phyloP scores from a whole-genome alignment of 2,888 invertebrate genomes.

The Dimorphilus gyrociliatus region DNA sequence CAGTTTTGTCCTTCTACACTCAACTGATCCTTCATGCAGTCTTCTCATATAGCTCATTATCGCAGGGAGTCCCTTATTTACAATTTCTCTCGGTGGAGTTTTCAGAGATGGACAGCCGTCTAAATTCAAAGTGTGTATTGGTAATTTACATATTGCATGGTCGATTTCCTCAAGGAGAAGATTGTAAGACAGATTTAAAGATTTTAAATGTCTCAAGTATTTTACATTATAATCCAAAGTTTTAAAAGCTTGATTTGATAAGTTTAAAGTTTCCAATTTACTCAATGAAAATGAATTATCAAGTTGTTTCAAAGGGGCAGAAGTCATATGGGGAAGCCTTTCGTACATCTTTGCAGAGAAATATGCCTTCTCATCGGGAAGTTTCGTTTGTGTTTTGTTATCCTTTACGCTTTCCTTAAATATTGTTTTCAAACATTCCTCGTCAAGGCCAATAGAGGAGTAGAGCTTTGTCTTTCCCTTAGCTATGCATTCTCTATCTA shows the following conservation, averaged over 20 bases:
- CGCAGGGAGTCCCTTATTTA: slow-evolving; percentile 22
- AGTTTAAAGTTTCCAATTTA: slow-evolving; percentile 13
- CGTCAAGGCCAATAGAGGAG: too few species aligned
- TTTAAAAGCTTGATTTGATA: slow-evolving; percentile 20
- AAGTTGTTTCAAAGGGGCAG: too few species aligned
- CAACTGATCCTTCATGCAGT: slow-evolving; percentile 22
- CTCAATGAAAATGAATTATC: slow-evolving; percentile 15
- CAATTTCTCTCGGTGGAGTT: slow-evolving; percentile 35
- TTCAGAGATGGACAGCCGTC: slow-evolving; percentile 21
- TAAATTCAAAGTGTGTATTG: neutral
- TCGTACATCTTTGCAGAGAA: too few species aligned
- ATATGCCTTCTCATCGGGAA: too few species aligned
- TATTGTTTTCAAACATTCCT: too few species aligned
- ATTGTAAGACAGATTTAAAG: slow-evolving; percentile 17
- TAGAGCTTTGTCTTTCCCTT: too few species aligned
- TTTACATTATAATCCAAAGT: slow-evolving; percentile 17
- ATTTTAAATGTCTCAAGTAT: slow-evolving; percentile 12
- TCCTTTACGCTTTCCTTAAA: too few species aligned
- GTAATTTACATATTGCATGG: slow-evolving; percentile 2
- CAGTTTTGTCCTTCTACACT: slow-evolving; percentile 34
- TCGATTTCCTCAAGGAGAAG: slow-evolving; percentile 12
- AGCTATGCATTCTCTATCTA: too few species aligned
- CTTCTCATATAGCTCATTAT: slow-evolving; percentile 28
- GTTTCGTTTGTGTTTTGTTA: too few species aligned
- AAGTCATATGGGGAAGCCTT: too few species aligned